phyloP scores from a whole-genome alignment of 2,888 invertebrate genomes.

The Ormyrus pomaceus region DNA sequence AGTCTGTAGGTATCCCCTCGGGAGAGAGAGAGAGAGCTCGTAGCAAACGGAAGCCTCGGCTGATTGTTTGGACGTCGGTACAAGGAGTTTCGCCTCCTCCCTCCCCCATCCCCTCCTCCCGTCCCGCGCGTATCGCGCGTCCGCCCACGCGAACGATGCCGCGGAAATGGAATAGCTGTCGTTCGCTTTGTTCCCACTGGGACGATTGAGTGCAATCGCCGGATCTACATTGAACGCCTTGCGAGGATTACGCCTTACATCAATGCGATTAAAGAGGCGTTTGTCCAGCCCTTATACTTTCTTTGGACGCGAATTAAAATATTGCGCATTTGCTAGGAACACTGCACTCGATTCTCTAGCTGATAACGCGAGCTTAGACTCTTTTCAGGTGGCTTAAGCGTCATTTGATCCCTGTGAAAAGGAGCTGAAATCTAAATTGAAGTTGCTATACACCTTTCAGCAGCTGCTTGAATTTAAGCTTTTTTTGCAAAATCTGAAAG shows the following conservation, averaged over 20 bases:
- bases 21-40: neutral
- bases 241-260: constrained; percentile 45
- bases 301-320: too few relatives aligned
- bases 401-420: too few relatives aligned
- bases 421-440: too few relatives aligned
- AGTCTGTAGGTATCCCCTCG: constrained; percentile 15
- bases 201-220: constrained; percentile 57
- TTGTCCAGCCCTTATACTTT: neutral
- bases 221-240: constrained; percentile 46
- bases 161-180: constrained; percentile 54
- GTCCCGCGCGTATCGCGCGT: constrained; percentile 17
- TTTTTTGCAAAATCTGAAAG: too few relatives aligned
- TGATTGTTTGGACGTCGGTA: constrained; percentile 55
- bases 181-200: constrained; percentile 56
- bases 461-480: too few relatives aligned
- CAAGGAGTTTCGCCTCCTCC: constrained; percentile 13
- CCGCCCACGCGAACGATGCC: constrained; percentile 4
- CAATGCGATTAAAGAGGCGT: constrained; percentile 40
- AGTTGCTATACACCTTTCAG: too few relatives aligned
- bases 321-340: too few relatives aligned
- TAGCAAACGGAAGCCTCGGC: constrained; percentile 30
- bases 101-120: too few relatives aligned
- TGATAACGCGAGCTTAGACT: too few relatives aligned
- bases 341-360: too few relatives aligned
- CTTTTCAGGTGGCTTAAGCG: too few relatives aligned